Evolutionary conservation across 2,797 vertebrate genomes (phyloP).

Genomic region (Macrochelys suwanniensis): DNA sequence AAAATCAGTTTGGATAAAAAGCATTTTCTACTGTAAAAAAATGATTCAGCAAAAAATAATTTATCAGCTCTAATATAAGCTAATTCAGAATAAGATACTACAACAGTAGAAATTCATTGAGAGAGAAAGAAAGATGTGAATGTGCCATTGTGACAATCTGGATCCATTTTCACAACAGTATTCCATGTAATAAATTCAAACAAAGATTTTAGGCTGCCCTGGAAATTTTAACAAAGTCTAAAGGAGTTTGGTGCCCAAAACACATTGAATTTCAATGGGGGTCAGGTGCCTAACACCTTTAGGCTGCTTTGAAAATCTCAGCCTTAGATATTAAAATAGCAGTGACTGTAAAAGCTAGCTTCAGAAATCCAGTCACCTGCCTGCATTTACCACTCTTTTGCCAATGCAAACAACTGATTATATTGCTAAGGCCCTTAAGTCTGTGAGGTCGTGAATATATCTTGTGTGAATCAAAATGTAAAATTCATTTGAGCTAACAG

Average conservation of each 20-base stretch:
- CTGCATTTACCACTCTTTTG: background rate
- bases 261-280: background rate
- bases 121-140: background rate
- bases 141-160: background rate
- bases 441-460: background rate
- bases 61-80: background rate
- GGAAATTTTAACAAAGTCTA: background rate
- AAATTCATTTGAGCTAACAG: background rate
- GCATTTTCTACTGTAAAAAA: fast-evolving
- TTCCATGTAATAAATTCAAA: background rate
- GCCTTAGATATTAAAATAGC: background rate
- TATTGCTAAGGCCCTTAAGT: background rate
- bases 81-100: background rate
- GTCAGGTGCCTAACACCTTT: background rate
- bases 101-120: background rate
- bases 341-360: background rate
- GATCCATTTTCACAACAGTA: background rate
- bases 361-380: background rate
- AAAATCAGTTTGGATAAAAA: background rate
- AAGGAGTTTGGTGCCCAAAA: background rate
- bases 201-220: background rate
- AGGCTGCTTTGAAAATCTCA: background rate
- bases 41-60: fast-evolving
- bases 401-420: background rate
- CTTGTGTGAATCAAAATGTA: background rate